Conservation (phyloP, 1,140 invertebrate genomes). For the Pseudomyrmex gracilis region DNA sequence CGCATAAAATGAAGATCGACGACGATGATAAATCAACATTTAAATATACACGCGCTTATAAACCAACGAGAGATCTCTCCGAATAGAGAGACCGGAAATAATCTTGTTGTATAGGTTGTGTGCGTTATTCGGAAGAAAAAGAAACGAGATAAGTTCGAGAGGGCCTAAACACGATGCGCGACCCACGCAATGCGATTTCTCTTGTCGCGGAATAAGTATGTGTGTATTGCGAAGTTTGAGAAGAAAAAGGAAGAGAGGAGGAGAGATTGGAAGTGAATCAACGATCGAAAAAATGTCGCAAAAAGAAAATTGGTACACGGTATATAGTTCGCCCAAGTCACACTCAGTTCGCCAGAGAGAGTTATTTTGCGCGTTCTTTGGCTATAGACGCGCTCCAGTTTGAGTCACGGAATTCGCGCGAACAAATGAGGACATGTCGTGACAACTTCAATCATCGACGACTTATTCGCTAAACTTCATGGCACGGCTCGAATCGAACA, state of each 20-base stretch:
- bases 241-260: background rate
- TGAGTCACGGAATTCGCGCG: constrained; percentile 52
- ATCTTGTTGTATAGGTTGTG: constrained; percentile 6
- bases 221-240: background rate
- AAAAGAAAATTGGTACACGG: constrained; percentile 21
- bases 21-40: constrained; percentile 28
- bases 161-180: constrained; percentile 1
- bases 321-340: constrained; percentile 28
- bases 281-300: constrained; percentile 24
- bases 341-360: constrained; percentile 26
- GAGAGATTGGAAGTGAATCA: background rate
- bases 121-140: background rate
- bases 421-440: constrained; percentile 28
- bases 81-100: background rate
- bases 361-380: constrained; percentile 30
- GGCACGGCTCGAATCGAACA: constrained; percentile 16
- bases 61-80: background rate
- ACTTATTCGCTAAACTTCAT: constrained; percentile 51
- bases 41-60: constrained; percentile 4
- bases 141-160: constrained; percentile 12
- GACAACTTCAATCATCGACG: constrained; percentile 40
- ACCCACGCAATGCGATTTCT: constrained; percentile 18
- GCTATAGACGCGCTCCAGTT: constrained; percentile 66
- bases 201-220: background rate
- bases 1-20: background rate